Evolutionary conservation across 2,113 vertebrate genomes (phyloP), one percentile per base, ranked within the genome.

Genomic region (Ramphastos sulfuratus): DNA sequence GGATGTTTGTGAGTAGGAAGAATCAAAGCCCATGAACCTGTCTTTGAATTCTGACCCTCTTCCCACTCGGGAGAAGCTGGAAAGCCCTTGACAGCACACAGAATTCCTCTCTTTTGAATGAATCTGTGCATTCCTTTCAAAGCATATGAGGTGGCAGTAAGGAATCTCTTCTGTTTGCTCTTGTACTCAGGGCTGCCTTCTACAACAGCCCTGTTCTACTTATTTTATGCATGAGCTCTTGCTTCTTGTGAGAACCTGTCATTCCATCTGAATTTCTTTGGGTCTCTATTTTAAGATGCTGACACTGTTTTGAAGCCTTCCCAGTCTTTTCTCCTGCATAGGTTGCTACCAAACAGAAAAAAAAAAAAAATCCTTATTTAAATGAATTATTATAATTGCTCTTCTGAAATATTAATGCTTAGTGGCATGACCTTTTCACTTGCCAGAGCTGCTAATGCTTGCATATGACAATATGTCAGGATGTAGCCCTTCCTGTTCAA

Each of bases 401-500:
- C n/a, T 58, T 95, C 87, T 27, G 12, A 88, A 90, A 92, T 93
- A 90, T 64, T 94, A 93, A 97, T 97, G 60, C 77, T 88, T 92
- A 70, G 52, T 95, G 96, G 92, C 94, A 44, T 42, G 93, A 96
- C 93, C 96, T 98, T 97, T 96, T 95, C 89, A 77, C 71, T 78
- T 82, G 88, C 87, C 97, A 96, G 46, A 81, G 66, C 54, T 78
- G 67, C 24, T 84, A 94, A 78, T 91, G 46, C 78, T 24, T 65
- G 95, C 55, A 65, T 93, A 85, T 91, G 96, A 95, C 90, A 96
- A 83, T 79, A 69, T 84, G 93, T 95, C 94, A 94, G 76, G 15
- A 55, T 39, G 73, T 54, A 93, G 87, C 30, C 67, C 39, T 92
- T 92, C 52, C 90, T 82, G 10, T 61, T 91, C 83, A 50, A 77